These are phyloP conservation scores for Antigone vipio DNA, from an alignment of 2,113 vertebrate genomes.

Conservation along the genomic window DNA sequence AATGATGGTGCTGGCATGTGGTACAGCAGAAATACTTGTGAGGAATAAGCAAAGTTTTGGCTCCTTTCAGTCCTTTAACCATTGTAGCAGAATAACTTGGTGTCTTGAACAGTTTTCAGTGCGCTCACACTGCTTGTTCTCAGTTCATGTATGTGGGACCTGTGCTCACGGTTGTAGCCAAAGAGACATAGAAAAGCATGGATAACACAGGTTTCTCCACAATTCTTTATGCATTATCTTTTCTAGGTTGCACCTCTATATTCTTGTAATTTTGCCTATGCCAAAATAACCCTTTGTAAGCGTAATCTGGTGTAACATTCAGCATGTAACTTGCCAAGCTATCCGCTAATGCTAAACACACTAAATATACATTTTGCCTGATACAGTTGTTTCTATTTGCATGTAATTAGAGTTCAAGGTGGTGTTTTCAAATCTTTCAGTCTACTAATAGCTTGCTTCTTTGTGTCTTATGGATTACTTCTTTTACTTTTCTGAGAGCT, in stretches of 20 bases:
- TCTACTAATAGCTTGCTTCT: background rate
- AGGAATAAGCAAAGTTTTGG: background rate
- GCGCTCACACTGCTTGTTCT: background rate
- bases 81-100: background rate
- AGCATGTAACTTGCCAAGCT: background rate
- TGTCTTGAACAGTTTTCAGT: background rate
- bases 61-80: background rate
- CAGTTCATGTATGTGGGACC: background rate
- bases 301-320: background rate
- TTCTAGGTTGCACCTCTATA: background rate
- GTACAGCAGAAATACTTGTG: background rate
- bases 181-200: background rate
- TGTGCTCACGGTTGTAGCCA: background rate
- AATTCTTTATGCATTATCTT: background rate
- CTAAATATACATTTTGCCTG: background rate
- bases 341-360: background rate
- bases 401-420: background rate
- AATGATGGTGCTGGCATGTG: background rate
- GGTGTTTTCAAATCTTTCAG: background rate
- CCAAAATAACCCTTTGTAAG: background rate
- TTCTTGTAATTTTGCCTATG: background rate
- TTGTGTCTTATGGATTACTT: background rate
- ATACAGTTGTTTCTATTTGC: background rate
- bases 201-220: background rate
- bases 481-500: background rate